These are phyloP conservation scores for Asobara japonica DNA, from an alignment of 1,140 invertebrate genomes.

Conservation along the genomic window DNA sequence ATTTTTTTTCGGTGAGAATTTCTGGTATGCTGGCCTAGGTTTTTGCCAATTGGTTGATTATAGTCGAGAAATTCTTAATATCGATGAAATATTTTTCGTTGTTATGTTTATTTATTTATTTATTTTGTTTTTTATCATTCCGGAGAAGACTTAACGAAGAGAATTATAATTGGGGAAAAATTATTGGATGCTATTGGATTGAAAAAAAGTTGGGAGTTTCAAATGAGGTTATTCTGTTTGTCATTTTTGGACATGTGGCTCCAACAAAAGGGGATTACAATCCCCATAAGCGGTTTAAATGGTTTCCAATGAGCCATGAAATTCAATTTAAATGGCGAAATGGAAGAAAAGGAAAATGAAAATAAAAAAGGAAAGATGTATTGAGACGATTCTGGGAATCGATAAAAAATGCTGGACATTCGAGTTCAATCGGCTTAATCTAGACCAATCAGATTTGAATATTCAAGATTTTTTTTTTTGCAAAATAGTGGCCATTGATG, in stretches of 20 bases:
- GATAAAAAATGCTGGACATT: constrained; percentile 35
- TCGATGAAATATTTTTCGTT: background rate
- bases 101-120: no score
- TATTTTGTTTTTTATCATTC: no score
- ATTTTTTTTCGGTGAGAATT: background rate
- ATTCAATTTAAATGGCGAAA: constrained; percentile 44
- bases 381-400: constrained; percentile 33
- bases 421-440: constrained; percentile 37
- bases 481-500: background rate
- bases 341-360: constrained; percentile 33
- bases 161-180: no score
- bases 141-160: no score
- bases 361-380: constrained; percentile 23
- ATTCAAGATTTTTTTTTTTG: background rate
- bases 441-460: background rate
- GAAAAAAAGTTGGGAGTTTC: background rate
- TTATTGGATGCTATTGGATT: no score
- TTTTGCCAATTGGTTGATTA: background rate
- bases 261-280: constrained; percentile 4
- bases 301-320: constrained; percentile 56
- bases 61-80: background rate
- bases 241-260: constrained; percentile 6
- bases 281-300: constrained; percentile 37
- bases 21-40: background rate
- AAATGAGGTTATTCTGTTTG: background rate